Evolutionary conservation across 1,140 invertebrate species (phyloP).

Genomic region (Orchestia grillus): DNA sequence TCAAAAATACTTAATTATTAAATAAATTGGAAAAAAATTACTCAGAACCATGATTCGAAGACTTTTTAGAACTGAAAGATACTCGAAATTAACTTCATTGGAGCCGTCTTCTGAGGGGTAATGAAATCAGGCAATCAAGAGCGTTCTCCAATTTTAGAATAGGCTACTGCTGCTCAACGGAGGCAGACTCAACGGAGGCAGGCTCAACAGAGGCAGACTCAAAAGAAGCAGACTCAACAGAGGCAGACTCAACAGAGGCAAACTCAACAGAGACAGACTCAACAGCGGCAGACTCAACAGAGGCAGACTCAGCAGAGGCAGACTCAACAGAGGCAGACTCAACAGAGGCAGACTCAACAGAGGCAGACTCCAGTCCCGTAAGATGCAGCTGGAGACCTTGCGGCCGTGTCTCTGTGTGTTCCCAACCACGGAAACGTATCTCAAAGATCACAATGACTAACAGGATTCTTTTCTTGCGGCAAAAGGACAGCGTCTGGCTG

Average conservation of each 20-base stretch:
- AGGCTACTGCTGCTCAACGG: no score
- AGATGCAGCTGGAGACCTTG: background rate
- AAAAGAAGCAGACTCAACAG: background rate
- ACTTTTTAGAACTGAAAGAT: background rate
- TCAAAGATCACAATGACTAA: constrained; percentile 34
- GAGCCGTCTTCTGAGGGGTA: no score
- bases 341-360: no score
- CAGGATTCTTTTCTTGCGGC: constrained; percentile 50
- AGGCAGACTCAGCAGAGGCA: no score
- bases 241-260: background rate
- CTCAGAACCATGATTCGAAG: background rate
- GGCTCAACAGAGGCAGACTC: background rate
- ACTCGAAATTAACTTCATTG: background rate
- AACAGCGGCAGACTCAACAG: no score
- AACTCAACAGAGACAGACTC: no score
- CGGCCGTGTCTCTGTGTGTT: background rate
- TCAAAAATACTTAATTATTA: background rate
- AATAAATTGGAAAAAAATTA: background rate
- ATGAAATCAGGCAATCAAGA: no score
- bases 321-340: no score
- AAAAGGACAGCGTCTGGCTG: background rate
- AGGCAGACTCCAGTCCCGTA: background rate
- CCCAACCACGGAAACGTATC: background rate
- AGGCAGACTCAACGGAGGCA: background rate
- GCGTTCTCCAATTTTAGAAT: no score